Conservation (phyloP, 2,113 vertebrate genomes). For the Xiphophorus couchianus region DNA sequence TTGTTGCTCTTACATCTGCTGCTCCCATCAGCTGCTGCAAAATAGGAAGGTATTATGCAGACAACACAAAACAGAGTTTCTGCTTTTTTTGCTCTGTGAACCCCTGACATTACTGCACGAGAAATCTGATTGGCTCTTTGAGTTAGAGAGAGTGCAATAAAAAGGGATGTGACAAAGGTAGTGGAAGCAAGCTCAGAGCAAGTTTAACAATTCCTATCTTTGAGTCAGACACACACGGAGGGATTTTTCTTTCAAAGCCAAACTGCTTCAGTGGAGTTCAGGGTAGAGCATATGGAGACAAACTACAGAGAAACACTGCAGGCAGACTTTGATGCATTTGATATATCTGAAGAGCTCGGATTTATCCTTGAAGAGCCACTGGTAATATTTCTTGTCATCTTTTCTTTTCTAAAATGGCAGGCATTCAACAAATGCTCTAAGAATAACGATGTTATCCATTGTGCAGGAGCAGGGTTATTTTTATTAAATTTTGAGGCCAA, state of each 20-base stretch:
- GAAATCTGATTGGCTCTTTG: slow-evolving; percentile 42
- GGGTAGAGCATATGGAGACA: slow-evolving; percentile 39
- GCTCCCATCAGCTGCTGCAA: not conserved
- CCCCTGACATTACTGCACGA: not conserved
- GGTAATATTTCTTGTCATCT: slow-evolving; percentile 42
- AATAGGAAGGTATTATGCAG: not conserved
- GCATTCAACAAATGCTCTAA: not conserved
- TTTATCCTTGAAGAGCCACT: slow-evolving; percentile 67
- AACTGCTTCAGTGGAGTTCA: not conserved
- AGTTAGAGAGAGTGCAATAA: slow-evolving; percentile 5
- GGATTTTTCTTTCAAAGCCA: slow-evolving; percentile 1
- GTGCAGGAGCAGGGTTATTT: not conserved
- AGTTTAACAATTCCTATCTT: slow-evolving; percentile 7
- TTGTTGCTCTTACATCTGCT: no score
- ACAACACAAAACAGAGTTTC: not conserved
- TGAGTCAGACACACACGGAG: slow-evolving; percentile 1
- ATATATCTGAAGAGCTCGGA: slow-evolving; percentile 62
- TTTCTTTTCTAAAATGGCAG: slow-evolving; percentile 7
- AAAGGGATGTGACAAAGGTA: slow-evolving; percentile 42
- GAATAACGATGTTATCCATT: not conserved
- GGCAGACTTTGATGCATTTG: slow-evolving; percentile 52
- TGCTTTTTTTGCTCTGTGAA: slow-evolving; percentile 2
- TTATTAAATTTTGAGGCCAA: not conserved
- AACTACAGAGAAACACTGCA: slow-evolving; percentile 43
- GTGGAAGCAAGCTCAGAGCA: slow-evolving; percentile 2